Evolutionary conservation across 2,113 vertebrate species (phyloP), one percentile per base, ranked within the genome.

Genomic region (Dermatemys mawii): DNA sequence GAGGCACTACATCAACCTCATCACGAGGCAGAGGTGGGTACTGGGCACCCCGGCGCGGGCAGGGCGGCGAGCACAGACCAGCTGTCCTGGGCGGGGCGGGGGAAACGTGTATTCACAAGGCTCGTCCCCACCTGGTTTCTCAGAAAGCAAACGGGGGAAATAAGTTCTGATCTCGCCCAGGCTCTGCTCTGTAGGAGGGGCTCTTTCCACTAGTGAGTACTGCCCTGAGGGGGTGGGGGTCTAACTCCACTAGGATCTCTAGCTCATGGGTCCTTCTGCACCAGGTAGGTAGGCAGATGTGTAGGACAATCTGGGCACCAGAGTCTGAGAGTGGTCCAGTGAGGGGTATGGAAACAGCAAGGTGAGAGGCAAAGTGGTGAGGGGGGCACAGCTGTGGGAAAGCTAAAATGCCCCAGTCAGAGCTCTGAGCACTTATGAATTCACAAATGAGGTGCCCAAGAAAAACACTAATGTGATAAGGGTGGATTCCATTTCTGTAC

Each of bases 1-100:
- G 98, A 99, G 99, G 97, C 99, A 99, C 97, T 99, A 99, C 98
- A 99, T 99, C 98, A 99, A 99, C 97, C 99, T 99, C 93, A 99
- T 99, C 98, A 99, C 99, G 94, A 98, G 99, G 98, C 99, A 99
- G 98, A 99, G 99, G 99, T 99, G 98, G 93, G 98, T 95, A 83
- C 21, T 17, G 80, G 73, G 0, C 54, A 54, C 9, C 48, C 13
- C 12, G 7, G 49, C 50, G 19, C 32, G 82, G 51, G 1, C 16
- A 57, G 21, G 55, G 17, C 2, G 78, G 75, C 8, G 26, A 26
- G 16, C 5, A 67, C 9, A 11, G 32, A 8, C 3, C 46, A 35
- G 55, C 11, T 83, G 22, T 1, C 17, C 29, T 4, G 11, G 70
- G 11, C 2, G 29, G 41, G 35, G 21, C 81, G 48, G 5, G 73